phyloP scores from a whole-genome alignment of 35 echinoderm and acorn worm species.

The Lytechinus pictus region DNA sequence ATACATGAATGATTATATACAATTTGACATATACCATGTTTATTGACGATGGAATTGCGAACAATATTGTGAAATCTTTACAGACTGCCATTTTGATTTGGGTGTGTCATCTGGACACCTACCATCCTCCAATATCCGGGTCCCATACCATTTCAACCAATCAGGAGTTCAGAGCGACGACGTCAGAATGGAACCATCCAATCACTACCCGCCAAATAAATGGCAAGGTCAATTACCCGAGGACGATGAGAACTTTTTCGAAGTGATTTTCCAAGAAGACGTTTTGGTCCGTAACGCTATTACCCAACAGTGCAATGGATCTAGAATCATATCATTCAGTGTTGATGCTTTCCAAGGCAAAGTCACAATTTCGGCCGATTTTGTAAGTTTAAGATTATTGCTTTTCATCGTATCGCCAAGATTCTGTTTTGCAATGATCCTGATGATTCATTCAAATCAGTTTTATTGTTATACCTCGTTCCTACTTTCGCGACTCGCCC shows the following conservation, averaged over 20 bases:
- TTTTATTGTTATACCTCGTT: too few relatives aligned
- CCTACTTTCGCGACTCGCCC: too few relatives aligned
- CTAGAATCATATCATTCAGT: background rate
- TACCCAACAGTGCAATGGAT: conserved; percentile 9
- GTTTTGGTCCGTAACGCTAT: background rate
- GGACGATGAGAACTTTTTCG: background rate
- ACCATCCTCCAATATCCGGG: background rate
- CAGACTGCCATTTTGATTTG: conserved; percentile 31
- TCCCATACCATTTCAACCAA: background rate
- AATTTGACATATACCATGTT: too few relatives aligned
- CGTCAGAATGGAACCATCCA: background rate
- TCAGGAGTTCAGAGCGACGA: background rate
- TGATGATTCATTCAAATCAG: too few relatives aligned
- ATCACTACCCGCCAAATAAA: background rate
- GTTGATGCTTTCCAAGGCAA: background rate
- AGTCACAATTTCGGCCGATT: background rate
- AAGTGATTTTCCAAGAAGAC: background rate
- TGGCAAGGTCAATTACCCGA: background rate
- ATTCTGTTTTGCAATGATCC: too few relatives aligned
- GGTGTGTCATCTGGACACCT: background rate
- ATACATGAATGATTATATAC: too few relatives aligned
- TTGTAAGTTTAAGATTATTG: background rate
- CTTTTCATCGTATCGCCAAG: too few relatives aligned
- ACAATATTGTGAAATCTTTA: background rate
- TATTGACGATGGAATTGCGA: too few relatives aligned